These are phyloP conservation scores for Ruditapes philippinarum DNA, from an alignment of 1,140 invertebrate genomes.

Conservation along the genomic window DNA sequence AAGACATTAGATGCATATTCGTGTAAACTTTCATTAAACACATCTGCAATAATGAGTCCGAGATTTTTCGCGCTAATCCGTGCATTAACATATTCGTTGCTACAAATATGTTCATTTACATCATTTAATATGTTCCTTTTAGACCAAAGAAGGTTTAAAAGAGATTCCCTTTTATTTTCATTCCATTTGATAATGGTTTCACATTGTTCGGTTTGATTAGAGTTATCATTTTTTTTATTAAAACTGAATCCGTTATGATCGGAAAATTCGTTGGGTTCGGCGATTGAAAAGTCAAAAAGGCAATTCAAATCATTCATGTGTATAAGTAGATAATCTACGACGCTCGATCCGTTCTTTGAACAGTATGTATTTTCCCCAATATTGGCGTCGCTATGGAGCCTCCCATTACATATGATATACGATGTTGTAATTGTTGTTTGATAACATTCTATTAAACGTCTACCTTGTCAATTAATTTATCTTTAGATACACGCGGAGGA, in stretches of 20 bases:
- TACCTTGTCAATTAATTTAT: slow-evolving; percentile 30
- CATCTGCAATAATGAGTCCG: neutral
- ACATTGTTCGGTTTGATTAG: neutral
- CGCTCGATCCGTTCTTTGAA: too few species aligned
- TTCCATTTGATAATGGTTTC: neutral
- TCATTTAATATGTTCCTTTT: neutral
- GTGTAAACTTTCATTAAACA: neutral
- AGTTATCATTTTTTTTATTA: neutral
- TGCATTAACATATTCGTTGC: neutral
- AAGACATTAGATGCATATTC: neutral
- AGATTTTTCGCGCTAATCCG: too few species aligned
- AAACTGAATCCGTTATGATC: slow-evolving; percentile 3
- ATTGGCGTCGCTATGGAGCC: neutral
- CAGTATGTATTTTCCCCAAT: neutral
- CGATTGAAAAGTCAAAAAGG: neutral
- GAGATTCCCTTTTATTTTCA: neutral
- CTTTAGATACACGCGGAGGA: slow-evolving; percentile 2
- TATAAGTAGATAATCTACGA: slow-evolving; percentile 5
- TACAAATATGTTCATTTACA: neutral
- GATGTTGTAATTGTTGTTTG: slow-evolving; percentile 13
- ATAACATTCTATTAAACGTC: slow-evolving; percentile 9
- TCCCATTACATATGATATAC: neutral
- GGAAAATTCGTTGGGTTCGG: neutral
- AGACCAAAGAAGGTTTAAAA: too few species aligned
- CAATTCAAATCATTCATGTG: neutral